Evolutionary conservation across 2,113 vertebrate genomes (phyloP).

Genomic region (Myrmecophaga tridactyla): DNA sequence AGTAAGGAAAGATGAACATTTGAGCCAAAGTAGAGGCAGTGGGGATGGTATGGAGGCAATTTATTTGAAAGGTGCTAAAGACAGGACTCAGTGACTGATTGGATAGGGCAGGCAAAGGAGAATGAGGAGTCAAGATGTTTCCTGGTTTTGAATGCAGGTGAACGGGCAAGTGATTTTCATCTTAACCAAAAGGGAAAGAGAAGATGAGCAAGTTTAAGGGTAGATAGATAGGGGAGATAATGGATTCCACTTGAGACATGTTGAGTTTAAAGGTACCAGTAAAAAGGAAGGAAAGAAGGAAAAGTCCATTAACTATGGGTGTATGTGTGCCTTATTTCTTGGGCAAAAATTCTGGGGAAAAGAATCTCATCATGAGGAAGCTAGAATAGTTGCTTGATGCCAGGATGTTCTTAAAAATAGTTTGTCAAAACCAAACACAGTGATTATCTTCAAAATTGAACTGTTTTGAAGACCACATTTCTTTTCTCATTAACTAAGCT

Average conservation of each 20-base stretch:
- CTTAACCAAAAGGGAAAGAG: not conserved
- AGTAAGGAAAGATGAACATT: not conserved
- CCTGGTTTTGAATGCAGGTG: not conserved
- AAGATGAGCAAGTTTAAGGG: not conserved
- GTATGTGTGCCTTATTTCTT: not conserved
- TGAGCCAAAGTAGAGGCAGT: not conserved
- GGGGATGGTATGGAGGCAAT: not conserved
- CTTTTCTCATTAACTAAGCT: not conserved
- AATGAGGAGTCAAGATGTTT: not conserved
- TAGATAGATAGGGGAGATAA: not conserved
- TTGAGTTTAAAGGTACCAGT: not conserved
- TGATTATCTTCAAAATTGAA: conserved; percentile 5
- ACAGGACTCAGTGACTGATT: not conserved
- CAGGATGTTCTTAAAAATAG: not conserved
- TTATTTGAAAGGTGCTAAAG: conserved; percentile 14
- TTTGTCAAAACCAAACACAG: not conserved
- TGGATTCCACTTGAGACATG: not conserved
- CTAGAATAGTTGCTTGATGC: not conserved
- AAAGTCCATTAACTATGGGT: not conserved
- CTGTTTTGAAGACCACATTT: not conserved
- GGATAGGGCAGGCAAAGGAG: not conserved
- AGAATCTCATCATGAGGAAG: not conserved
- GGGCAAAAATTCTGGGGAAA: not conserved
- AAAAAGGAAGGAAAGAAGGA: not conserved
- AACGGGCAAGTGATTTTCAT: not conserved